Evolutionary conservation across 2,113 vertebrate genomes (phyloP).

Genomic region (Fregetta grallaria): DNA sequence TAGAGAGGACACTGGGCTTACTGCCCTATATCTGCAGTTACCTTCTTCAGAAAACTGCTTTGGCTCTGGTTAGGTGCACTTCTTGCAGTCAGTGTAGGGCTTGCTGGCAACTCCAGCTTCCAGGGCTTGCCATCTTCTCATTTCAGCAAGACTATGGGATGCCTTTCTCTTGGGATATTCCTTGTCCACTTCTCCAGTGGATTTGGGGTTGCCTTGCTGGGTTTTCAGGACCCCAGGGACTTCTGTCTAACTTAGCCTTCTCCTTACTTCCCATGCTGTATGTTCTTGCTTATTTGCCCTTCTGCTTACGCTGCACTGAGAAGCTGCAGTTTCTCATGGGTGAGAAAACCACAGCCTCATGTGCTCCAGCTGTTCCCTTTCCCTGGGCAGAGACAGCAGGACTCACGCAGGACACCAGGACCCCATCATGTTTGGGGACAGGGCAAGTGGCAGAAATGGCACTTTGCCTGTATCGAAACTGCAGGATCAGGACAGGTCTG

Average conservation of each 20-base stretch:
- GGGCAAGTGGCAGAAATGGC: not conserved
- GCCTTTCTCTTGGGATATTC: not conserved
- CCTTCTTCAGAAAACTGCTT: not conserved
- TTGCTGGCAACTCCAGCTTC: not conserved
- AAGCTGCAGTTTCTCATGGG: not conserved
- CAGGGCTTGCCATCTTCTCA: not conserved
- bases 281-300: not conserved
- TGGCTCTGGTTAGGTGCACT: not conserved
- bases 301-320: not conserved
- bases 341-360: not conserved
- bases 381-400: not conserved
- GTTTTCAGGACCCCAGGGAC: not conserved
- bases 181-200: not conserved
- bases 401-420: not conserved
- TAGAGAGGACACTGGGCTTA: not conserved
- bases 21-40: not conserved
- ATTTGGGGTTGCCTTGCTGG: not conserved
- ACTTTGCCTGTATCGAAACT: not conserved
- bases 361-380: not conserved
- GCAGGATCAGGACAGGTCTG: constrained; percentile 17
- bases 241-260: not conserved
- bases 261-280: not conserved
- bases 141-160: not conserved
- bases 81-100: not conserved
- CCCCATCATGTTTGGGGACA: rapidly evolving